Evolutionary conservation across 2,888 invertebrate genomes (phyloP).

Genomic region (Prosapia bicincta): DNA sequence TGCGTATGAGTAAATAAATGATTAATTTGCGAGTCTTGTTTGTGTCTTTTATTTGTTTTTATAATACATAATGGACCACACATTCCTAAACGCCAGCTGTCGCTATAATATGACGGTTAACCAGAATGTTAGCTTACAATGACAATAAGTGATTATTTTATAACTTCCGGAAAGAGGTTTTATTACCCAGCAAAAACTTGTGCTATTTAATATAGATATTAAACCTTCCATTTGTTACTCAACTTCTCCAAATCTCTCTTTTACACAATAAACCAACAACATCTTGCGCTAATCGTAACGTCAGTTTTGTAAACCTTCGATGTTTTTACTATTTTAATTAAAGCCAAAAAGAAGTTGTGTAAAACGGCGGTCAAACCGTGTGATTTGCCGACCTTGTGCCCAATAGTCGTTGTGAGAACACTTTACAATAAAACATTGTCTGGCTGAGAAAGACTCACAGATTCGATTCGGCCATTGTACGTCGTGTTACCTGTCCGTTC

Average conservation of each 20-base stretch:
- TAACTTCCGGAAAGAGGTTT: too few relatives aligned
- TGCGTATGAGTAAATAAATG: too few relatives aligned
- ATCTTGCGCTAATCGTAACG: neutral
- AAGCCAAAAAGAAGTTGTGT: neutral
- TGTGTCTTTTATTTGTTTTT: too few relatives aligned
- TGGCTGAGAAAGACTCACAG: neutral
- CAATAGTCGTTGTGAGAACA: neutral
- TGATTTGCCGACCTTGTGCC: neutral
- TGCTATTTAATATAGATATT: neutral
- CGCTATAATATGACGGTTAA: too few relatives aligned
- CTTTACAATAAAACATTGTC: neutral
- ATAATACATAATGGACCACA: too few relatives aligned
- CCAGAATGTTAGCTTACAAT: too few relatives aligned
- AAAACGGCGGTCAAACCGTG: neutral
- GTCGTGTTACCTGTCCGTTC: neutral
- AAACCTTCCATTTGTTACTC: neutral
- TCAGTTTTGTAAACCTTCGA: neutral
- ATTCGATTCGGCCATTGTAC: neutral
- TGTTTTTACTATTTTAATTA: neutral
- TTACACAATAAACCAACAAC: neutral
- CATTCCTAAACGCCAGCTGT: too few relatives aligned
- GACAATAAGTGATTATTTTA: too few relatives aligned
- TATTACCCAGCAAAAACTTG: too few relatives aligned
- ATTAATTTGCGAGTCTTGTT: too few relatives aligned
- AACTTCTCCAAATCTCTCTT: neutral